Base-by-base conservation (phyloP, 2,113 vertebrate species). In the Leuciscus idus region DNA sequence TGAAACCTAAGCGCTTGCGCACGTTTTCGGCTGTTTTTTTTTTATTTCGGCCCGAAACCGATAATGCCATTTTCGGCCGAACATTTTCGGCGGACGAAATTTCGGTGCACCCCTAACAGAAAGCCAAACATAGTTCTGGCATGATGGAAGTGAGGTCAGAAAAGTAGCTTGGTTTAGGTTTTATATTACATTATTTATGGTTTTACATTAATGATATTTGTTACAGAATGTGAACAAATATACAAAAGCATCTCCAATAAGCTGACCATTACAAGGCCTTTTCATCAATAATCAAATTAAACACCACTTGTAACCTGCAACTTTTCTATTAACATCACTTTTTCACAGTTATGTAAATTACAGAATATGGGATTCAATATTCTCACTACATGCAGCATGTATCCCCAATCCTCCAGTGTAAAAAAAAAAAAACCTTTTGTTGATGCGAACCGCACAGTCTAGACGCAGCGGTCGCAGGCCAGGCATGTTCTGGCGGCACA, bases 401-500 rank as follows among this genome's bases (percentile, higher is more conserved):
- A 83, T 55, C 26, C 43, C 26, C 28, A 83, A 79, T 74, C 3
- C 12, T 59, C 39, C 39, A 77, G 72, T 55, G 43, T 13, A 75
- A 80, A 66, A 23, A 52, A 61, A 11, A 85, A 88, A 86, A 17
- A 66, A 30, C 91, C 87, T 91, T 90, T 88, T 93, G 90, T 88
- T 91, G 90, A 93, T 94, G 93, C 92, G 91, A 93, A 91, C 93
- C 88, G 90, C 89, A 92, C 92, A 92, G 91, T 95, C 89, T 94
- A 96, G 96, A 95, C 94, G 93, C 93, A 94, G 93, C 94, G 64
- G 64, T 87, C 39, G 74, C 74, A 48, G 28, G 73, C 48, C 73
- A 75, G 86, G 83, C 84, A 86, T 87, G 95, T 94, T 94, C 92
- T 57, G 94, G 94, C 93, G 91, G 93, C 94, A 94, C 95, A 94